Evolutionary conservation across 2,888 invertebrate species (phyloP), one percentile per base, ranked within the genome.

Genomic region (Smittia sp.): DNA sequence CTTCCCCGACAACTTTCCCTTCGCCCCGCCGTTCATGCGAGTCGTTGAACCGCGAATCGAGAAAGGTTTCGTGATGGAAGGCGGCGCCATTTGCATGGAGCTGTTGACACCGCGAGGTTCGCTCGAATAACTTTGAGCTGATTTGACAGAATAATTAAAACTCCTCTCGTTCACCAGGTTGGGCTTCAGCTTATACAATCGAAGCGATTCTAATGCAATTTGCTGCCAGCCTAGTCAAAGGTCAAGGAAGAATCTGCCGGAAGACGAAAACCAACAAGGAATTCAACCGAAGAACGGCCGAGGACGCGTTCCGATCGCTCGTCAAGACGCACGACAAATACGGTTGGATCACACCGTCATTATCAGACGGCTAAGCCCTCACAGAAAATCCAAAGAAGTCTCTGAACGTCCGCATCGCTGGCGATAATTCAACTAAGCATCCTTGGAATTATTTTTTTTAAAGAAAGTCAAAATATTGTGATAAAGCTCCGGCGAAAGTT

Each of bases 241-340:
- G 93, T 18, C 93, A 93, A 81, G 93, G 93, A 4, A 86, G 93
- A 22, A 89, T 94, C 77, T 89, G 90, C 77, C 88, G 90, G 77
- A 91, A 92, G 80, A 86, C 89, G 76, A 90, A 92, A 79, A 88
- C 88, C 77, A 87, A 89, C 79, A 90, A 92, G 79, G 91, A 91
- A 80, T 93, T 93, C 81, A 91, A 86, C 77, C 84, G 87, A 76
- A 86, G 91, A 76, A 88, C 91, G 72, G 94, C 94, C n/a, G 94
- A 94, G 80, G 92, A 93, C 79, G 91, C 94, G 27, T 94, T 94
- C 83, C 86, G 92, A 77, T 92, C 92, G 74, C 85, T 94, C 76
- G 93, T 94, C 74, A 93, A 93, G 82, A 94, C 93, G 7, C 94
- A 94, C 80, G 93, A 94, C 80, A 94, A 94, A 80, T 94, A 93